Evolutionary conservation across 2,113 vertebrate genomes (phyloP).

Genomic region (Phyllostomus discolor): DNA sequence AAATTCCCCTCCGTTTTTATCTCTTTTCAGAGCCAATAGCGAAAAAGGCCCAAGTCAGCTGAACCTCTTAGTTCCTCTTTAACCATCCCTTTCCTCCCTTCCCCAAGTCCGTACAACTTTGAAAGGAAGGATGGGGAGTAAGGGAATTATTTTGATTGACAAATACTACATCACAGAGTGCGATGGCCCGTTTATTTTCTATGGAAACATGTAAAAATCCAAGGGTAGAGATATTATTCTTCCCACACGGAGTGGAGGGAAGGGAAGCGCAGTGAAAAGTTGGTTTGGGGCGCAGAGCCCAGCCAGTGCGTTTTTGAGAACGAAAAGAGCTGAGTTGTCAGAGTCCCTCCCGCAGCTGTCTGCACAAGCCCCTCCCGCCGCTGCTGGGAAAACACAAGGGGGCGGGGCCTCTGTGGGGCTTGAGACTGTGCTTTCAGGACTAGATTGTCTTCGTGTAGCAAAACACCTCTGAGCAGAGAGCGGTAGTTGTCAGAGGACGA

Average conservation of each 20-base stretch:
- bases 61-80: background rate
- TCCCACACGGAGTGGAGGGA: background rate
- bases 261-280: background rate
- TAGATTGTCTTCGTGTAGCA: background rate
- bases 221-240: background rate
- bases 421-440: background rate
- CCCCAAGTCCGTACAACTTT: background rate
- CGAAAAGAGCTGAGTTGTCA: background rate
- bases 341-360: background rate
- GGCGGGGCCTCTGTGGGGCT: background rate
- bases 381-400: background rate
- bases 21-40: background rate
- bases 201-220: background rate
- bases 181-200: background rate
- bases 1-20: background rate
- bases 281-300: background rate
- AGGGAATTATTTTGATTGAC: background rate
- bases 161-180: background rate
- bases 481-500: background rate
- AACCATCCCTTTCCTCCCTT: background rate
- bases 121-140: background rate
- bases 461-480: background rate
- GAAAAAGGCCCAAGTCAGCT: background rate
- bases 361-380: background rate
- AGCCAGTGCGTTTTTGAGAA: background rate